Evolutionary conservation across 1,140 invertebrate genomes (phyloP), one percentile per base, ranked within the genome.

Genomic region (Choristoneura fumiferana): DNA sequence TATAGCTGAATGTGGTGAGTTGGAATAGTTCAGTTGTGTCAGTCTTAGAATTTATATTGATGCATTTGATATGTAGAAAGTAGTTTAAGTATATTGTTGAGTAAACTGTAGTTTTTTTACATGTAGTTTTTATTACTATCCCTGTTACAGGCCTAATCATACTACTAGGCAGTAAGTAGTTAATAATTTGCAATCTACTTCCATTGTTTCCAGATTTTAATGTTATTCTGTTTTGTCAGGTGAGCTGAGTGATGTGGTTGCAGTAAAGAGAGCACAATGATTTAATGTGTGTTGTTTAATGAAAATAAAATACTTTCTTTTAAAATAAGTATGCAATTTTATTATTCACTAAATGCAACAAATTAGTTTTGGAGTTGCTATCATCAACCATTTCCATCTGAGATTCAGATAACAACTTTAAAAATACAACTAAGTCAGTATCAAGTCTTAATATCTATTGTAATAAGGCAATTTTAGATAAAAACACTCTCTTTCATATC

Each of bases 1-100:
- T 29, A 92, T 98, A 72, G 85, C 91, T 40, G 92, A 97, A 74
- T 94, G 92, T 88, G 96, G 96, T 73, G 94, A 97, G 90, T 89
- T 96, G 62, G 76, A 81, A 6, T 29, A 29, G 22, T 49, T 78
- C 62, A 43, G 34, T 29, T n/a, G 43, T 14, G 12, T 33, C 9
- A 39, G 4, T 5, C 37, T 34, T 10, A 55, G 8, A 45, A 6
- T 5, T 43, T 45, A 18, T 39, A 37, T 43, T 29, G 8, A 57
- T 40, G 18, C 17, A 49, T 49, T 43, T 43, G 15, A 12, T 49
- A 22, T 45, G n/a, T 29, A n/a, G 17, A 49, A 22, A 49, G 43
- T 49, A 49, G 43, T 12, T 40, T 53, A 54, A 57, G 36, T 58
- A 60, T 64, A 54, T 9, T 54, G 34, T 54, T 54, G 17, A 54